A percentile compares a stretch with the other conserved stretches of the same genome.
These are phyloP conservation scores for Myiagra hebetior DNA, from an alignment of 2,113 vertebrate genomes.

Conservation along the genomic window DNA sequence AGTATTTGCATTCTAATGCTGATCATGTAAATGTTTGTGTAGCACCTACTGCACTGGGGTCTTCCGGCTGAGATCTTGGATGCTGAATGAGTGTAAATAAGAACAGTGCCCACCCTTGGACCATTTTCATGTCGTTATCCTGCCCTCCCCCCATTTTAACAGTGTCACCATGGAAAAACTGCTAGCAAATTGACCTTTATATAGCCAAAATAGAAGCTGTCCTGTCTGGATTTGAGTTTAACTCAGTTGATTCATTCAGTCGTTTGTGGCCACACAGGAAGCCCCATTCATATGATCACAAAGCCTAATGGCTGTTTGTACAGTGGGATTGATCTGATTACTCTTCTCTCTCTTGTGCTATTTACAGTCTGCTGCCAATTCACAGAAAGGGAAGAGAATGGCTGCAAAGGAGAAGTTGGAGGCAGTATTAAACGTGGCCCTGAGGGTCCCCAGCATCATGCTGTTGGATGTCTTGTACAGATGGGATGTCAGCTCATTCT, in stretches of 20 bases:
- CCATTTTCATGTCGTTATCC: neutral
- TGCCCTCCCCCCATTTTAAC: neutral
- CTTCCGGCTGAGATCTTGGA: neutral
- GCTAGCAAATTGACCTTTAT: neutral
- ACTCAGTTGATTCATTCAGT: conserved; percentile 27
- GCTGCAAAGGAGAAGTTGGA: conserved; percentile 91
- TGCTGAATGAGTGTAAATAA: neutral
- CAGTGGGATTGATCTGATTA: conserved; percentile 58
- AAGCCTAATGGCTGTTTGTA: conserved; percentile 44
- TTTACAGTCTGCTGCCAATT: conserved; percentile 63
- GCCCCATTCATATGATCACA: neutral
- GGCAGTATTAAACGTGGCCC: conserved; percentile 95
- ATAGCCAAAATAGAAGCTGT: neutral
- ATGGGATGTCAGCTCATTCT: conserved; percentile 98
- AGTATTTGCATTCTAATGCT: neutral
- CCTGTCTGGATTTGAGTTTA: neutral
- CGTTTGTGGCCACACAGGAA: conserved; percentile 15
- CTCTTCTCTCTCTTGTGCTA: conserved; percentile 55
- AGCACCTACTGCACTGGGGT: neutral
- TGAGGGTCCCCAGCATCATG: conserved; percentile 98
- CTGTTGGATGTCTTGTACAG: conserved; percentile 94
- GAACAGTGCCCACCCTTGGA: neutral
- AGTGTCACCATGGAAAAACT: neutral
- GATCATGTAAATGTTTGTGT: neutral
- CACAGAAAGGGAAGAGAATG: conserved; percentile 76